These are phyloP conservation scores for Cirrhinus mrigala DNA, from an alignment of 2,797 vertebrate genomes.

Conservation along the genomic window DNA sequence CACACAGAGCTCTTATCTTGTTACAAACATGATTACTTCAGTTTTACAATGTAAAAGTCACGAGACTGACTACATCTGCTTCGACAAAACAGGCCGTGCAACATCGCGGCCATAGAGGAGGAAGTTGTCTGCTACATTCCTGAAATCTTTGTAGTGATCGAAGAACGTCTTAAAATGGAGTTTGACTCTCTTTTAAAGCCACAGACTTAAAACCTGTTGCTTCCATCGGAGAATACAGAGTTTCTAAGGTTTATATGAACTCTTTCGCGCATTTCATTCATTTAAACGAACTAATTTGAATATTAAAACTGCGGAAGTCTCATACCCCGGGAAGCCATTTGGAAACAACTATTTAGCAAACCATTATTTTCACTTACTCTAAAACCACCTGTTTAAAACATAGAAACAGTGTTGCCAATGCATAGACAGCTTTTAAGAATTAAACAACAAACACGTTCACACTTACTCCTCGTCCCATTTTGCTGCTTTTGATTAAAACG, in stretches of 20 bases:
- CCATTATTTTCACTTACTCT: not conserved
- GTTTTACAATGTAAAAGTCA: not conserved
- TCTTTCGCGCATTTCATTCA: constrained; percentile 1
- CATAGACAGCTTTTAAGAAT: not conserved
- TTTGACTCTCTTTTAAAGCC: not conserved
- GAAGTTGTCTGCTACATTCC: constrained; percentile 45
- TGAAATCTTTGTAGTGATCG: constrained; percentile 12
- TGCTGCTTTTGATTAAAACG: constrained; percentile 60
- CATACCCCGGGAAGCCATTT: not conserved
- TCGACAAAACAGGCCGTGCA: constrained; percentile 25
- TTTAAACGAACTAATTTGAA: constrained; percentile 12
- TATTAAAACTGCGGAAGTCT: constrained; percentile 52
- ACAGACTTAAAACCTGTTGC: constrained; percentile 40
- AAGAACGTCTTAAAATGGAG: not conserved
- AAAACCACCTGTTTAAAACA: not conserved
- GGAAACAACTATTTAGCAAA: not conserved
- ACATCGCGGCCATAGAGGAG: constrained; percentile 46
- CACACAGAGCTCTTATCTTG: not conserved
- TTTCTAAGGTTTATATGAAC: not conserved
- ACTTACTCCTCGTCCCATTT: constrained; percentile 85
- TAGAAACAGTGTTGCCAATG: not conserved
- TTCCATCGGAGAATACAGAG: not conserved
- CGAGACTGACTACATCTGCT: not conserved
- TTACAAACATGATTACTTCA: not conserved
- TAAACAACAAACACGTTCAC: constrained; percentile 31